Base-by-base conservation (phyloP, 1,140 invertebrate genomes). In the Thaumatotibia leucotreta region DNA sequence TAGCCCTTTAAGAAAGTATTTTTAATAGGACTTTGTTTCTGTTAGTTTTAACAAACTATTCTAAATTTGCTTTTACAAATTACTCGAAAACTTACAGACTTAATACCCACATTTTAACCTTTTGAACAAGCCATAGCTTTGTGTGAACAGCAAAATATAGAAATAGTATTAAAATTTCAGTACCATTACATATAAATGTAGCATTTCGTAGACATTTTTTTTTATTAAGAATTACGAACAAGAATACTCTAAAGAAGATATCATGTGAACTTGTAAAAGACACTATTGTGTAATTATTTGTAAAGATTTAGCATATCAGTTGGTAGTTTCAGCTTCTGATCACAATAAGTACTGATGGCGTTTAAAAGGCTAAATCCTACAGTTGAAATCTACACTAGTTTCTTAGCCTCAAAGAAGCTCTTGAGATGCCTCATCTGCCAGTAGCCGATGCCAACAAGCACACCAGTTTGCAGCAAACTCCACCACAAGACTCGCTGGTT, bases 361-460 rank as follows among this genome's bases (percentile, higher is more conserved):
- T 45, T 45, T 6, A 45, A 45, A 45, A 45, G 39, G 39, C 10
- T 63, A 32, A 33, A 45, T 45, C 1, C n/a, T 45, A 45, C 17
- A 8, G 39, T 45, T 45, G n/a, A 33, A 23, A 23, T 79, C 94
- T 95, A 99, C 52, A 99, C 99, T 79, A 99, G 92, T 94, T 99
- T 99, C 90, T 99, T 99, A 11, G 99, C 99, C 92, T 99, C 98
- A 85, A 99, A 99, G 94, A 99, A 99, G 77, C 97, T 97, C 93
- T 99, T 99, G 35, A 99, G 93, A 94, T 99, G 99, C 82, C 94
- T 95, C 98, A 99, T 99, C 92, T 99, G 99, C 98, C 98, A 99
- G 50, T 97, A 95, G 17, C 99, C 99, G 94, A 99, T 99, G 5
- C 93, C 88, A 0, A 99, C 84, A 6, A 99, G 93, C 61, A 99